A percentile compares a stretch with the other conserved stretches of the same genome.
Evolutionary conservation across 2,888 invertebrate species (phyloP).

Genomic region (Seira musarum): DNA sequence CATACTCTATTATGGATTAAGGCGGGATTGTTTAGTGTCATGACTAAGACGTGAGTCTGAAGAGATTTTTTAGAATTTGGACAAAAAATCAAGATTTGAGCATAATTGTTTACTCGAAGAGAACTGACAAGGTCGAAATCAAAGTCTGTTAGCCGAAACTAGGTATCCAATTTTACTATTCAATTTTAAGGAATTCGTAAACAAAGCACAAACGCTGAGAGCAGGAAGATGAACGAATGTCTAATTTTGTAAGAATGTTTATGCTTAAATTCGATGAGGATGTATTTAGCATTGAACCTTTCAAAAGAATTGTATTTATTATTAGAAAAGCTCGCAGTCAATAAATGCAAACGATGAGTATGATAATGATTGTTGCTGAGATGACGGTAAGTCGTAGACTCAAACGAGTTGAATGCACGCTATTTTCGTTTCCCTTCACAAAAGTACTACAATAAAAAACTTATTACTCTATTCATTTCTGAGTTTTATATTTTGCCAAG

Average conservation of each 20-base stretch:
- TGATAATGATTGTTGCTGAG: not conserved
- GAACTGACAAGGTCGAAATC: not conserved
- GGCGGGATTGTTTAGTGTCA: not conserved
- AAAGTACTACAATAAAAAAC: not conserved
- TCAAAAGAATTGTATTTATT: not conserved
- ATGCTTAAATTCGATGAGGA: no score
- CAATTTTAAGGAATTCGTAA: no score
- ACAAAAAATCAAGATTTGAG: not conserved
- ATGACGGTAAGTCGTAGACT: no score
- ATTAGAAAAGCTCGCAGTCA: not conserved
- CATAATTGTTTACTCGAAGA: not conserved
- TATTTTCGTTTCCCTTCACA: not conserved
- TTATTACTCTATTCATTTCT: not conserved
- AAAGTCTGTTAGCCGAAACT: not conserved
- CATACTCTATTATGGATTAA: not conserved
- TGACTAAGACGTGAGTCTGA: not conserved
- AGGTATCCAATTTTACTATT: no score
- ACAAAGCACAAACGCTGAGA: no score
- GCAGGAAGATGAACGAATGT: no score
- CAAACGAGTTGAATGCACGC: not conserved
- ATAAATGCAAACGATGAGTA: not conserved
- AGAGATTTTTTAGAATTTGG: not conserved
- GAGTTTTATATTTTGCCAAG: not conserved
- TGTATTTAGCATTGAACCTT: not conserved
- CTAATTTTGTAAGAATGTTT: no score